Evolutionary conservation across 2,113 vertebrate genomes (phyloP).

Genomic region (Nyctereutes procyonoides): DNA sequence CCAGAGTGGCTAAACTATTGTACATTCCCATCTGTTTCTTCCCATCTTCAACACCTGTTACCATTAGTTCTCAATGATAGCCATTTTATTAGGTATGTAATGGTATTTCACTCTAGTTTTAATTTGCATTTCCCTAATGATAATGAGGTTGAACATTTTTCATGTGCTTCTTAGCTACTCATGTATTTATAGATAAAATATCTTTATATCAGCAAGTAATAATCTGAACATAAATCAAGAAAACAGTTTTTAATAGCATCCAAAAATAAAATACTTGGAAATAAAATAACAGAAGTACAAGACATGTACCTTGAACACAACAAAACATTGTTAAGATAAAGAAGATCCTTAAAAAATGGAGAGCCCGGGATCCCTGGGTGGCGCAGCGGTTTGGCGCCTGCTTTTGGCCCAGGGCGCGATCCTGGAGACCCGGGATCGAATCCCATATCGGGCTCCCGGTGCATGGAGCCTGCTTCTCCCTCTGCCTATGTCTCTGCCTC

Average conservation of each 20-base stretch:
- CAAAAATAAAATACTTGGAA: not conserved
- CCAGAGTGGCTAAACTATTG: not conserved
- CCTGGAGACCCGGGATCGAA: too few species aligned
- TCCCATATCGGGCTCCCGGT: too few species aligned
- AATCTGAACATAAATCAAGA: not conserved
- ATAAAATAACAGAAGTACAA: not conserved
- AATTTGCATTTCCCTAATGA: slow-evolving; percentile 18
- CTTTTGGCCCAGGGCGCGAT: too few species aligned
- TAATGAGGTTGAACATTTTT: not conserved
- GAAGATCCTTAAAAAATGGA: not conserved
- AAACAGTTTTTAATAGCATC: not conserved
- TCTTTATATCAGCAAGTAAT: not conserved
- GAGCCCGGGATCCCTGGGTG: too few species aligned
- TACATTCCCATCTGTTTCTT: not conserved
- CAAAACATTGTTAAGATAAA: not conserved
- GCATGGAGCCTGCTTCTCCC: too few species aligned
- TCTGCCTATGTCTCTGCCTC: too few species aligned
- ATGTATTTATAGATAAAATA: not conserved
- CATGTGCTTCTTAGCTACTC: not conserved
- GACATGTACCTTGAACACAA: not conserved
- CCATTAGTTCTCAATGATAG: not conserved
- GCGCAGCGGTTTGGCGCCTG: too few species aligned
- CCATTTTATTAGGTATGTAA: not conserved
- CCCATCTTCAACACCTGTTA: not conserved
- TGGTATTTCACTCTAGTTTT: not conserved